Conservation (phyloP, 2,888 invertebrate genomes). For the Drosophila anomelani region DNA sequence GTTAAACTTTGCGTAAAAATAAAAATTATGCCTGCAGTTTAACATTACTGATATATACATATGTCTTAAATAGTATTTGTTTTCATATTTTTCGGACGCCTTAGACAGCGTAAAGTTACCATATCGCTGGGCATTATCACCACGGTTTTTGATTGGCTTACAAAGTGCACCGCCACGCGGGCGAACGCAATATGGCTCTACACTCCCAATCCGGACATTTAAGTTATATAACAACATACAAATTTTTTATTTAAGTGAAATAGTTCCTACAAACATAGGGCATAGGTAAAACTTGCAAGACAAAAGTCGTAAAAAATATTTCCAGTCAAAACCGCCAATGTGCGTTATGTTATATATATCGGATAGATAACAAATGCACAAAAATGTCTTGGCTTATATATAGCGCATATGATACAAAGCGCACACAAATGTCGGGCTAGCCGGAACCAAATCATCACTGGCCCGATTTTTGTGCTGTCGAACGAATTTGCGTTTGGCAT, state of each 20-base stretch:
- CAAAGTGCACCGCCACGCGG: conserved; percentile 63
- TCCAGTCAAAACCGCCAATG: not conserved
- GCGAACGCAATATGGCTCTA: conserved; percentile 68
- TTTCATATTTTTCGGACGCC: not conserved
- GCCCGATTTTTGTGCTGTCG: conserved; percentile 44
- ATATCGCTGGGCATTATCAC: conserved; percentile 50
- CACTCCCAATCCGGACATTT: conserved; percentile 39
- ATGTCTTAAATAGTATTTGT: not conserved
- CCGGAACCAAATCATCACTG: conserved; percentile 48
- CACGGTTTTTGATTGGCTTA: conserved; percentile 57
- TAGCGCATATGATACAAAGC: conserved; percentile 7
- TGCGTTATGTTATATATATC: not conserved
- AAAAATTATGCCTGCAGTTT: not conserved
- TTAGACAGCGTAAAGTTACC: conserved; percentile 44
- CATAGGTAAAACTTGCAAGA: too few relatives aligned
- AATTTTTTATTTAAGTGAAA: not conserved
- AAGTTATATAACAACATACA: not conserved
- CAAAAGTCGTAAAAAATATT: not conserved
- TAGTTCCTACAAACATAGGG: not conserved
- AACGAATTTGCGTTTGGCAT: conserved; percentile 63
- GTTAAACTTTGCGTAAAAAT: not conserved
- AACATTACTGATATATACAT: not conserved
- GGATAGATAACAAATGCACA: conserved; percentile 18
- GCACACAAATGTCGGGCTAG: conserved; percentile 29
- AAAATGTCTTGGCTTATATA: conserved; percentile 13